These are phyloP conservation scores for Maniola jurtina DNA, from an alignment of 1,140 invertebrate genomes.

Conservation along the genomic window DNA sequence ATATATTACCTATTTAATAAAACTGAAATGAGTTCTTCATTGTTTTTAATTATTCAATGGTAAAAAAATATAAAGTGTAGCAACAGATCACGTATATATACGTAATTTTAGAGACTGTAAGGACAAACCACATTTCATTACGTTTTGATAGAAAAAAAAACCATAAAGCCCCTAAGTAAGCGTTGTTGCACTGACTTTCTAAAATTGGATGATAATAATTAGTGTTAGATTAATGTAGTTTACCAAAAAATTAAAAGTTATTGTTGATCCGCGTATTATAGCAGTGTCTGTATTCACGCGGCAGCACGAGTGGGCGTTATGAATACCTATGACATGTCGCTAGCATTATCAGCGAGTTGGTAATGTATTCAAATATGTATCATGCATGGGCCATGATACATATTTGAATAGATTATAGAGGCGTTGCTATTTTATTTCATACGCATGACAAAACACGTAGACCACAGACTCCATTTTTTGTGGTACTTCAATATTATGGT, in stretches of 20 bases:
- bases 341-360: slow-evolving; percentile 54
- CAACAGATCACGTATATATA: no score
- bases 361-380: slow-evolving; percentile 73
- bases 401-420: slow-evolving; percentile 11
- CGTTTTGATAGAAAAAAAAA: no score
- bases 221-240: not conserved
- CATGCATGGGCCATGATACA: slow-evolving; percentile 38
- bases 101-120: no score
- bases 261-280: not conserved
- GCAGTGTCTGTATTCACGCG: slow-evolving; percentile 52
- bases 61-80: no score
- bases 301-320: slow-evolving; percentile 58
- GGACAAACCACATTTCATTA: no score
- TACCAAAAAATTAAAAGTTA: not conserved
- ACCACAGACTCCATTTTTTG: not conserved
- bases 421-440: slow-evolving; percentile 8
- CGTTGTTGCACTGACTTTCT: no score
- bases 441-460: not conserved
- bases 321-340: slow-evolving; percentile 69
- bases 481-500: not conserved
- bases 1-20: no score
- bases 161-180: no score
- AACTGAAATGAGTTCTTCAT: no score
- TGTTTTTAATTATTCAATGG: no score
- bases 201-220: not conserved